Percentiles rank a stretch among this genome's conserved stretches.
phyloP scores from a whole-genome alignment of 2,113 vertebrate genomes.

The Hippocampus barbouri region DNA sequence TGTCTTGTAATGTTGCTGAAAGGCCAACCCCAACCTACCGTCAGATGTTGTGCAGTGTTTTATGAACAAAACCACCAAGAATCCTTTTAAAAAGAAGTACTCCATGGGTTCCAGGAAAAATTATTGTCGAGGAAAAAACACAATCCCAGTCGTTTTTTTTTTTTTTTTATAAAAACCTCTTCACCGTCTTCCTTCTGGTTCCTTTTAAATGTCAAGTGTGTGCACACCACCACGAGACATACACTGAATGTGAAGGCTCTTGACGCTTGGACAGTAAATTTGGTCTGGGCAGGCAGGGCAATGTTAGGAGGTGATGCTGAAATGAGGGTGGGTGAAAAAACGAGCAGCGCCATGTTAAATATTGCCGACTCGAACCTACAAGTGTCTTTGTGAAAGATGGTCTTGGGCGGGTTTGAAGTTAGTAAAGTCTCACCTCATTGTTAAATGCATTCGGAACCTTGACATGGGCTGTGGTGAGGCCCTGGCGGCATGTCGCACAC shows the following conservation, averaged over 20 bases:
- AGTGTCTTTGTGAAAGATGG: constrained; percentile 35
- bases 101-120: constrained; percentile 58
- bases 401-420: not conserved
- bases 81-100: constrained; percentile 52
- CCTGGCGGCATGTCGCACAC: constrained; percentile 66
- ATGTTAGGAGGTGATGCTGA: constrained; percentile 53
- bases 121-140: not conserved
- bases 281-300: constrained; percentile 27
- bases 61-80: constrained; percentile 58
- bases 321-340: constrained; percentile 52
- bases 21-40: constrained; percentile 56
- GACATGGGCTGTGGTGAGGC: constrained; percentile 39
- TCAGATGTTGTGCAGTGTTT: constrained; percentile 53
- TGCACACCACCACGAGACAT: constrained; percentile 16
- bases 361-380: constrained; percentile 35
- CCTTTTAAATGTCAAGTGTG: constrained; percentile 26
- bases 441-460: constrained; percentile 56
- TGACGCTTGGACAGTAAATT: constrained; percentile 39
- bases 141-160: constrained; percentile 4
- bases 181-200: constrained; percentile 12
- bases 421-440: constrained; percentile 51
- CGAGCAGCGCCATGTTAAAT: constrained; percentile 52
- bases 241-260: constrained; percentile 22
- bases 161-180: constrained; percentile 19
- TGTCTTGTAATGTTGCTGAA: not conserved